Percentiles rank a stretch among this genome's conserved stretches.
These are phyloP conservation scores for Brachynemurus nebulosus DNA, from an alignment of 2,888 invertebrate genomes.

Conservation along the genomic window DNA sequence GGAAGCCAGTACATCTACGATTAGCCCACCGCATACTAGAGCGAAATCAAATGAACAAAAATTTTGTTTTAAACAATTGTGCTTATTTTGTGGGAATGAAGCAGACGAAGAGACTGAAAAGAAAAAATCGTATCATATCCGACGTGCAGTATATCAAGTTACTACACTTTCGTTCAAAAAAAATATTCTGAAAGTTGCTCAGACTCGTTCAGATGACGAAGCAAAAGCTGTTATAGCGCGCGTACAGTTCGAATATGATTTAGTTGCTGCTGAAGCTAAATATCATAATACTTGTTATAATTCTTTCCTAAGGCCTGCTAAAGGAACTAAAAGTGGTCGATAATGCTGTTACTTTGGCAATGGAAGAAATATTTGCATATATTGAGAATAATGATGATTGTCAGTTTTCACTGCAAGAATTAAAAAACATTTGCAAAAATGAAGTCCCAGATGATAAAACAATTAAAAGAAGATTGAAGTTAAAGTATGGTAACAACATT, in stretches of 20 bases:
- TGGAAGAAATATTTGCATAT: conserved; percentile 24
- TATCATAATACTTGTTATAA: conserved; percentile 17
- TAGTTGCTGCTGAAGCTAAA: neutral
- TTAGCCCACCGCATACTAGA: conserved; percentile 22
- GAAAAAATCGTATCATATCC: conserved; percentile 20
- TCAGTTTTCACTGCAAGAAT: no score
- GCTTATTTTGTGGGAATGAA: conserved; percentile 26
- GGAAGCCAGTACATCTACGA: conserved; percentile 22
- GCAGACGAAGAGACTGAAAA: conserved; percentile 24
- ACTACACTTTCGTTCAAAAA: conserved; percentile 20
- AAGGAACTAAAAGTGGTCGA: conserved; percentile 24
- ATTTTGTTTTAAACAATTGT: conserved; percentile 22
- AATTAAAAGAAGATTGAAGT: conserved; percentile 15
- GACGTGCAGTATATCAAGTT: conserved; percentile 21
- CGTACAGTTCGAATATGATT: conserved; percentile 16
- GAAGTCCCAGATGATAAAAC: conserved; percentile 16
- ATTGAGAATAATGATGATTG: conserved; percentile 22
- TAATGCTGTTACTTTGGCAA: conserved; percentile 21
- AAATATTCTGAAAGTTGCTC: conserved; percentile 17
- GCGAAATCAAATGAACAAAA: conserved; percentile 21
- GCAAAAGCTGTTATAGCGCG: conserved; percentile 23
- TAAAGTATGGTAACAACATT: conserved; percentile 6
- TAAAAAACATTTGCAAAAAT: conserved; percentile 13
- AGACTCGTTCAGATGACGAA: conserved; percentile 13
- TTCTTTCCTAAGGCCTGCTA: conserved; percentile 23